These are phyloP conservation scores for Apodemus speciosus DNA, from an alignment of 2,113 vertebrate species.

Conservation along the genomic window DNA sequence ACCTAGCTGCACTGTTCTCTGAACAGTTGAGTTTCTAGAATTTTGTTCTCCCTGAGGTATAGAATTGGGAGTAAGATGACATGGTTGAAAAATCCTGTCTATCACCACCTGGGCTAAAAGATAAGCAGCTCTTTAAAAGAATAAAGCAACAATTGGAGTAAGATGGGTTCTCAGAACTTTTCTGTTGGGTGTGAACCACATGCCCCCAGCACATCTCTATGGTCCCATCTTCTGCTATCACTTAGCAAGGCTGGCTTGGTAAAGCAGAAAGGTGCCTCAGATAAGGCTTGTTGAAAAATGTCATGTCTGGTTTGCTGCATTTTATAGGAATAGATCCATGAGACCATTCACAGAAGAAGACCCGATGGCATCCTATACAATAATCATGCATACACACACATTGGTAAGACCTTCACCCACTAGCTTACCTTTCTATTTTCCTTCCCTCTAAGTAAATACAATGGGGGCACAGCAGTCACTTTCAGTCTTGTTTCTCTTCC, in stretches of 20 bases:
- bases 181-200: slow-evolving; percentile 26
- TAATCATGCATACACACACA: slow-evolving; percentile 5
- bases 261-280: slow-evolving; percentile 57
- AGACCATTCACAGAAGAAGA: slow-evolving; percentile 75
- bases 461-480: slow-evolving; percentile 23
- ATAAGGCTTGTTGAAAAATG: slow-evolving; percentile 78
- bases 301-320: slow-evolving; percentile 80
- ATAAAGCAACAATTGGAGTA: slow-evolving; percentile 52
- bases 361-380: slow-evolving; percentile 57
- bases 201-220: background rate
- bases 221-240: background rate
- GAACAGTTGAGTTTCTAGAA: background rate
- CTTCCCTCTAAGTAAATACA: slow-evolving; percentile 52
- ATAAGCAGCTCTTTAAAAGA: background rate
- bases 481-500: slow-evolving; percentile 31
- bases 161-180: background rate
- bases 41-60: background rate
- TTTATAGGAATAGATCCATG: slow-evolving; percentile 71
- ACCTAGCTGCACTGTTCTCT: background rate
- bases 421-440: slow-evolving; percentile 3
- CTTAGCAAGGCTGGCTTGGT: slow-evolving; percentile 63
- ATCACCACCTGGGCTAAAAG: background rate
- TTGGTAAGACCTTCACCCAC: slow-evolving; percentile 32
- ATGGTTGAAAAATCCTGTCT: background rate
- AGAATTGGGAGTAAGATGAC: background rate